phyloP scores from a whole-genome alignment of 2,888 invertebrate genomes.

The Drosophila neonasuta region DNA sequence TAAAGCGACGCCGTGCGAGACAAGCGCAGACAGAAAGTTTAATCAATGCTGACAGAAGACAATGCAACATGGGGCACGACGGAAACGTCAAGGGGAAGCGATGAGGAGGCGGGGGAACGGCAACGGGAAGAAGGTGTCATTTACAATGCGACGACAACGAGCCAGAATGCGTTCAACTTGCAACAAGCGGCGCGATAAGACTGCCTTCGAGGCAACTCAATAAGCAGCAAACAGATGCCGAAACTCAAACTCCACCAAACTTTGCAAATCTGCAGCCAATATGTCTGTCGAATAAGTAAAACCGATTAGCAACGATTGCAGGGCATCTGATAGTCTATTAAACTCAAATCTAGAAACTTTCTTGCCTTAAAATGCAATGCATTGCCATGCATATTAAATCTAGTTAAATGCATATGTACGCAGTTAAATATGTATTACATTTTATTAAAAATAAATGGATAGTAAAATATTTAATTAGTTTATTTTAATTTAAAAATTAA shows the following conservation, averaged over 20 bases:
- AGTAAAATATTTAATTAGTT: too few species aligned
- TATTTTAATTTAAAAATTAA: too few species aligned
- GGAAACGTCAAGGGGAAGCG: background rate
- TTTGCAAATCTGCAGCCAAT: background rate
- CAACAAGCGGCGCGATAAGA: conserved; percentile 16
- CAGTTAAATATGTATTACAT: too few species aligned
- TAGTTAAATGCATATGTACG: too few species aligned
- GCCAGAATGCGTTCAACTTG: conserved; percentile 26
- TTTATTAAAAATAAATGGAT: too few species aligned
- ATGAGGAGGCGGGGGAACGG: background rate
- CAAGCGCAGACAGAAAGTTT: conserved; percentile 68
- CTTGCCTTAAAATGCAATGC: too few species aligned
- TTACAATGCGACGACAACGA: conserved; percentile 16
- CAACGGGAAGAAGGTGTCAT: background rate
- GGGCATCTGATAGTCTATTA: background rate
- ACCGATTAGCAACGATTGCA: background rate
- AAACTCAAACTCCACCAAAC: background rate
- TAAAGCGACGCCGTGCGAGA: conserved; percentile 40
- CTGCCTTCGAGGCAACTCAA: conserved; percentile 12
- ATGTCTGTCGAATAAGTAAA: background rate
- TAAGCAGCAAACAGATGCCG: background rate
- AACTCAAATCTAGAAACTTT: background rate
- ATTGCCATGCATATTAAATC: too few species aligned
- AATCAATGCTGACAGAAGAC: conserved; percentile 72
- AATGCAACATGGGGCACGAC: conserved; percentile 39